Conservation (phyloP, 2,113 vertebrate species). For the Galeopterus variegatus region DNA sequence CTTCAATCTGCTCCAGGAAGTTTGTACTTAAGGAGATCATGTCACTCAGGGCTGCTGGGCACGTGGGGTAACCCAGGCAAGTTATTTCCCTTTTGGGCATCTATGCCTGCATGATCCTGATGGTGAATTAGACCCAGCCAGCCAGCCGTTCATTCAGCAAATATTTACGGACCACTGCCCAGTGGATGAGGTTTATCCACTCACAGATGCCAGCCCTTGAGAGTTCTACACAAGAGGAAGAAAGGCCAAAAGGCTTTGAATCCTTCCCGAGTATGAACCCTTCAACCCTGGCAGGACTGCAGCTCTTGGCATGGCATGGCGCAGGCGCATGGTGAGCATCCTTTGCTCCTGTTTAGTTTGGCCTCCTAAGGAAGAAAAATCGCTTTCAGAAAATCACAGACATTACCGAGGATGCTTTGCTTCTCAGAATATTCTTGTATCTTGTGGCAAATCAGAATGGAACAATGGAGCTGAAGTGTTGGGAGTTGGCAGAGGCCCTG, state of each 20-base stretch:
- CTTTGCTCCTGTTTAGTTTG: background rate
- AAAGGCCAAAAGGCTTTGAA: conserved; percentile 28
- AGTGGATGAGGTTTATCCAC: conserved; percentile 21
- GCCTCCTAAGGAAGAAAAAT: background rate
- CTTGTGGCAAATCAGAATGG: background rate
- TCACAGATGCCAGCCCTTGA: conserved; percentile 18
- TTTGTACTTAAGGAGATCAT: background rate
- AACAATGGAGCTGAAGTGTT: background rate
- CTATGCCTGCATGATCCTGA: background rate
- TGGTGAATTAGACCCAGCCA: background rate
- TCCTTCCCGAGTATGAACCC: background rate
- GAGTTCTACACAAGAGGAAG: background rate
- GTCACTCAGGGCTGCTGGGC: background rate
- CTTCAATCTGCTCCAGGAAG: background rate
- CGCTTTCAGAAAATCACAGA: background rate
- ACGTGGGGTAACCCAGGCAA: background rate
- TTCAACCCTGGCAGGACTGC: background rate
- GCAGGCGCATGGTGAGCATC: accelerated
- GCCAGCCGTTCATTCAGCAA: background rate
- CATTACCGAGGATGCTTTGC: background rate
- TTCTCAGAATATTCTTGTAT: background rate
- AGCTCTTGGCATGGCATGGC: accelerated
- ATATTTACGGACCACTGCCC: conserved; percentile 60
- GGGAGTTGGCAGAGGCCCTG: too few relatives aligned
- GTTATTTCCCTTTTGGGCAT: background rate